phyloP scores from a whole-genome alignment of 35 echinoderm and acorn worm genomes.

The Acanthaster planci region DNA sequence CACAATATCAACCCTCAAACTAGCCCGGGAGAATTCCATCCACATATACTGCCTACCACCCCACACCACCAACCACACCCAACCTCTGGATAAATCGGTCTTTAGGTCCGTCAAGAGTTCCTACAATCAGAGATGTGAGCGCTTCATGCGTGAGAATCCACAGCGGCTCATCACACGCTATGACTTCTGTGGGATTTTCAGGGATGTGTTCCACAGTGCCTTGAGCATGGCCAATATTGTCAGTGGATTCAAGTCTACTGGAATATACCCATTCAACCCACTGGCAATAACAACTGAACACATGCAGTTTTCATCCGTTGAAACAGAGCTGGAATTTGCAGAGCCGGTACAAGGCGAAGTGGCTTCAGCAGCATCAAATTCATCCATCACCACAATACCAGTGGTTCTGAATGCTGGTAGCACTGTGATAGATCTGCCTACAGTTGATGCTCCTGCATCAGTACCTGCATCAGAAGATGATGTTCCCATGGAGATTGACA shows the following conservation, averaged over 20 bases:
- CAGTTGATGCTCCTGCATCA: too few relatives aligned
- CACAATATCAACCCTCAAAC: constrained; percentile 14
- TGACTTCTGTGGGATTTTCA: constrained; percentile 55
- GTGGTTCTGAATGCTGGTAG: too few relatives aligned
- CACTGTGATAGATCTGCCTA: too few relatives aligned
- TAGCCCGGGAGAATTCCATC: constrained; percentile 39
- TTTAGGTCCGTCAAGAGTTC: constrained; percentile 49
- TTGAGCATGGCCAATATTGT: constrained; percentile 48
- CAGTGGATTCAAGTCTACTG: constrained; percentile 63
- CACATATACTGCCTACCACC: constrained; percentile 51
- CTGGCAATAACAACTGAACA: constrained; percentile 50
- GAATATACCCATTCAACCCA: constrained; percentile 55
- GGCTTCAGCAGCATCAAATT: too few relatives aligned
- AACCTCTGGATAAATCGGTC: constrained; percentile 59
- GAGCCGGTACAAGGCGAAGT: too few relatives aligned
- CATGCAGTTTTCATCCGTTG: constrained; percentile 48
- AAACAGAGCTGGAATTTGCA: too few relatives aligned
- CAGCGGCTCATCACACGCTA: constrained; percentile 51
- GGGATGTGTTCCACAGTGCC: not conserved
- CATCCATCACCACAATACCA: too few relatives aligned
- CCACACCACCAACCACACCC: constrained; percentile 66
- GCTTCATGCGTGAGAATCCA: constrained; percentile 69
- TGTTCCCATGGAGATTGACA: too few relatives aligned
- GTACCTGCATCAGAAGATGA: too few relatives aligned
- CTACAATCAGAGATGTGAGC: constrained; percentile 62